phyloP scores from a whole-genome alignment of 2,797 vertebrate genomes.

The Sebastes cheni region DNA sequence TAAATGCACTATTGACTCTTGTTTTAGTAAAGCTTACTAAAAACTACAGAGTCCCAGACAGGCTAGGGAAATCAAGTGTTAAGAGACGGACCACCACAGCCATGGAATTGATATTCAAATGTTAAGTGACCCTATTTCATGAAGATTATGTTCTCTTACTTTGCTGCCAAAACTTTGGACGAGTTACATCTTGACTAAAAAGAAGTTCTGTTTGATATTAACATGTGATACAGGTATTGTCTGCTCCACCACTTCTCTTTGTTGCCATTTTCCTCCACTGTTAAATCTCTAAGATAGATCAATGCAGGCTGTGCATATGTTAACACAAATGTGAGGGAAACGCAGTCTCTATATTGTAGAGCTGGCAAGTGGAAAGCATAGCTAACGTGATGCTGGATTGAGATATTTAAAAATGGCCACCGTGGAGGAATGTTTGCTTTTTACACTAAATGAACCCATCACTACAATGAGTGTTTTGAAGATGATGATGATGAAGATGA shows the following conservation, averaged over 20 bases:
- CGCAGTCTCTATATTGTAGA: neutral
- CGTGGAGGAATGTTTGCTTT: neutral
- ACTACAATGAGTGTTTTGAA: neutral
- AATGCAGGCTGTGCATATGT: neutral
- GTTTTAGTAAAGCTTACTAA: neutral
- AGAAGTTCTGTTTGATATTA: neutral
- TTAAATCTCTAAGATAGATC: neutral
- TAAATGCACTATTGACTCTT: neutral
- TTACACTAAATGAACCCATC: neutral
- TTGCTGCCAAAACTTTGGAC: neutral
- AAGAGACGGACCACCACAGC: too few species aligned
- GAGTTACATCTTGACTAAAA: neutral
- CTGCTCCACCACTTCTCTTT: neutral
- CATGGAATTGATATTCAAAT: neutral
- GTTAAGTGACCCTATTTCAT: neutral
- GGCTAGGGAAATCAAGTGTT: too few species aligned
- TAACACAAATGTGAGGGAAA: neutral
- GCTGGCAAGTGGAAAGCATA: neutral
- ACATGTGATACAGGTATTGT: neutral
- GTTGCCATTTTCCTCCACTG: neutral
- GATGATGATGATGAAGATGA: too few species aligned
- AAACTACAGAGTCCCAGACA: too few species aligned
- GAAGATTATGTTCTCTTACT: neutral
- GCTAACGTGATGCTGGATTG: neutral
- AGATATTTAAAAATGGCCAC: neutral